phyloP scores from a whole-genome alignment of 1,140 invertebrate species.

The Drosophila asahinai region DNA sequence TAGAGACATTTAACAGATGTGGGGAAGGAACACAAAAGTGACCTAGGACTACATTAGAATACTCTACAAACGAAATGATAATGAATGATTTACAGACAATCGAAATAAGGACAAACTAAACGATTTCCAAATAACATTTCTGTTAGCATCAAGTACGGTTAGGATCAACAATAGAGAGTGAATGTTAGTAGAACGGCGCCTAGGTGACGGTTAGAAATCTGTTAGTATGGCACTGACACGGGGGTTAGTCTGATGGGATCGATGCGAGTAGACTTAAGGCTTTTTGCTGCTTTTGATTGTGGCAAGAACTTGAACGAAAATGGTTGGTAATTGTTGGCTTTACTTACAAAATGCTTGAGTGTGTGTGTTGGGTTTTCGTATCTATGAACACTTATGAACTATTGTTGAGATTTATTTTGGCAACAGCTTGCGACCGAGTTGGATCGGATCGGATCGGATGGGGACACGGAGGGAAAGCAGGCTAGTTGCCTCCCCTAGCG shows the following conservation, averaged over 20 bases:
- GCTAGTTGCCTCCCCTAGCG: constrained; percentile 76
- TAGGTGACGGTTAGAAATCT: constrained; percentile 47
- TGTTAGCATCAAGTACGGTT: constrained; percentile 58
- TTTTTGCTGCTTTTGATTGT: constrained; percentile 69
- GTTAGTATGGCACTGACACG: constrained; percentile 69
- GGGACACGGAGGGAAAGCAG: constrained; percentile 15
- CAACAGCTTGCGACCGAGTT: constrained; percentile 33
- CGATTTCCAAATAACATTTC: constrained; percentile 67
- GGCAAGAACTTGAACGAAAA: constrained; percentile 65
- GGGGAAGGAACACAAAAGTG: constrained; percentile 57
- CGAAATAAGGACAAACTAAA: constrained; percentile 61
- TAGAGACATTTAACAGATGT: constrained; percentile 18
- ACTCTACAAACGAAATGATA: constrained; percentile 69
- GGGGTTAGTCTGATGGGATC: constrained; percentile 40
- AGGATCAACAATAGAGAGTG: constrained; percentile 30
- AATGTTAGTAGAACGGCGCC: constrained; percentile 70
- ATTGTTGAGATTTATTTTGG: constrained; percentile 53
- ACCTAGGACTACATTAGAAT: constrained; percentile 66
- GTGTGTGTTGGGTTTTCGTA: constrained; percentile 65
- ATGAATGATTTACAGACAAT: constrained; percentile 61
- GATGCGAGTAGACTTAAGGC: constrained; percentile 60
- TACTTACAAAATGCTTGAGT: constrained; percentile 80
- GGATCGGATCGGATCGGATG: constrained; percentile 14
- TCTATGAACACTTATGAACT: constrained; percentile 65
- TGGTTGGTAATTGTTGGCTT: constrained; percentile 68